Conservation (phyloP, 1,140 invertebrate genomes). For the Hylaeus anthracinus region DNA sequence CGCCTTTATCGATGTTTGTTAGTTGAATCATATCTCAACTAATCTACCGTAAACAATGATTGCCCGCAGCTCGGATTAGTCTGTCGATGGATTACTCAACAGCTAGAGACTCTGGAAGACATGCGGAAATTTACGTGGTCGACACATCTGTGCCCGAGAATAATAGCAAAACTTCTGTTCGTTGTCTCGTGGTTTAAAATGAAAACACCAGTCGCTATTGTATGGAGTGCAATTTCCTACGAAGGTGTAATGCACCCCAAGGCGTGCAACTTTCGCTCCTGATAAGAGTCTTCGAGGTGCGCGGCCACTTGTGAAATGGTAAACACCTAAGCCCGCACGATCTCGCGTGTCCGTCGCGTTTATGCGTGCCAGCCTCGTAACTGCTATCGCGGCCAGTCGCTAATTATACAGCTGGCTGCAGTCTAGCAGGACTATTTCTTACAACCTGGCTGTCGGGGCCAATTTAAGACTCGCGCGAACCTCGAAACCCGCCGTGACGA, state of each 20-base stretch:
- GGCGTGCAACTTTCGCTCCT: background rate
- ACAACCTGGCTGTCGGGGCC: slow-evolving; percentile 15
- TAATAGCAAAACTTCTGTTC: background rate
- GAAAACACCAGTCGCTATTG: background rate
- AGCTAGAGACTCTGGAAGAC: too few relatives aligned
- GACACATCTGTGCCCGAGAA: too few relatives aligned
- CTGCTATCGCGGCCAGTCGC: slow-evolving; percentile 49
- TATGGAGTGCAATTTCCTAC: background rate
- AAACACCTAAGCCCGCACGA: slow-evolving; percentile 52
- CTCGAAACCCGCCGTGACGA: background rate
- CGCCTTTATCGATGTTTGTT: too few relatives aligned
- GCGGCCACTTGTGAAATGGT: slow-evolving; percentile 39
- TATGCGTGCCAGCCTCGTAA: slow-evolving; percentile 53
- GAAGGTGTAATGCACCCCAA: background rate
- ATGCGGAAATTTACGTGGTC: too few relatives aligned
- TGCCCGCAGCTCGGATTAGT: too few relatives aligned
- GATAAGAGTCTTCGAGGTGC: slow-evolving; percentile 43
- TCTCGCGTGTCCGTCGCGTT: slow-evolving; percentile 61
- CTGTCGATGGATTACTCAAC: too few relatives aligned
- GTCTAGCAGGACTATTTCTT: slow-evolving; percentile 20
- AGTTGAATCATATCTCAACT: too few relatives aligned
- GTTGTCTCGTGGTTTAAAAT: background rate
- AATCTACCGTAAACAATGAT: too few relatives aligned
- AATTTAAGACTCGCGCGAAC: slow-evolving; percentile 45
- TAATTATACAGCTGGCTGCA: slow-evolving; percentile 55